phyloP scores from a whole-genome alignment of 1,140 invertebrate species.

The Polypedilum vanderplanki region DNA sequence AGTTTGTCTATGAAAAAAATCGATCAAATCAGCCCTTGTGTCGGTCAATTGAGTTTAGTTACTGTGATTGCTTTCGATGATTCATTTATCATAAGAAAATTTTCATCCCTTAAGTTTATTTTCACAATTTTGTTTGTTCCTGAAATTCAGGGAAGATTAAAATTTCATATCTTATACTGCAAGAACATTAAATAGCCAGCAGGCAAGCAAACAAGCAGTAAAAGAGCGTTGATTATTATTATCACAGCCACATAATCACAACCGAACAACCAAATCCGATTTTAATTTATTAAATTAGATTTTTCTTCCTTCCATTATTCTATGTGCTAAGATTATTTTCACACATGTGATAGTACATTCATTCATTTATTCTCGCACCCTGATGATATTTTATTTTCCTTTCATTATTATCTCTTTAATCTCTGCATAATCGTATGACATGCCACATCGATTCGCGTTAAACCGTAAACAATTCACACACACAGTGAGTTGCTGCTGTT shows the following conservation, averaged over 20 bases:
- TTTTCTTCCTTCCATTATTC: not conserved
- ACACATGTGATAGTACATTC: not conserved
- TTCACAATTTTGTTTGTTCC: too few relatives aligned
- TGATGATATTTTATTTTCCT: not conserved
- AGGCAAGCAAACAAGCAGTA: not conserved
- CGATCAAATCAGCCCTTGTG: not conserved
- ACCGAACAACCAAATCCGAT: not conserved
- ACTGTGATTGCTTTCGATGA: constrained; percentile 12
- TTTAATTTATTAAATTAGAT: constrained; percentile 15
- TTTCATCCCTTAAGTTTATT: too few relatives aligned
- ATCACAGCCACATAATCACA: too few relatives aligned
- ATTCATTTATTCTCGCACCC: not conserved
- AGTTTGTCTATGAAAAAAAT: not conserved
- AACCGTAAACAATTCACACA: constrained; percentile 12
- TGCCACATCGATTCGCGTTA: constrained; percentile 1
- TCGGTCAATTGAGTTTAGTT: constrained; percentile 12
- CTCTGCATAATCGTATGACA: not conserved
- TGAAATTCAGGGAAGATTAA: too few relatives aligned
- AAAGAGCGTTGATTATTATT: not conserved
- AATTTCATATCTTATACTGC: too few relatives aligned
- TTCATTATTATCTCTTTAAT: constrained; percentile 8
- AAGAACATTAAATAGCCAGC: not conserved
- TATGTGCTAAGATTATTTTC: not conserved
- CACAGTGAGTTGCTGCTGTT: too few relatives aligned
- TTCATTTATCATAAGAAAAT: not conserved